Base-by-base conservation (phyloP, 2,888 invertebrate species). In the Drosophila falleni region DNA sequence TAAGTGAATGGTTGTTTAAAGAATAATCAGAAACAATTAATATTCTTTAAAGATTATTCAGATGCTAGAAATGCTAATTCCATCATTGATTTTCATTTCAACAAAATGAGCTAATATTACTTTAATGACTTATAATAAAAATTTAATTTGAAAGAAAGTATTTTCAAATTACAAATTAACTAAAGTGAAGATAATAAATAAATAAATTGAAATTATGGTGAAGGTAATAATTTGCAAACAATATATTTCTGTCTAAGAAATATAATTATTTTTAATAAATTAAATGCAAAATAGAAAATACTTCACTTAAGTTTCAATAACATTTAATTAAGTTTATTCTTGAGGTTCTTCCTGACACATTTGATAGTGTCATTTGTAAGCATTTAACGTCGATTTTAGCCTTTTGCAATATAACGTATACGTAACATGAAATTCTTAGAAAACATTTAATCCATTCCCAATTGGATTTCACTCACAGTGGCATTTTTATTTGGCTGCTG, bases 391-490 rank as follows among this genome's bases (percentile, higher is more conserved):
- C 13, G 16, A 13, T n/a, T 0, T n/a, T 35, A 5, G 13, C n/a
- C 3, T n/a, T 8, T 16, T 0, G 5, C n/a, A 13, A 42, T 35
- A 16, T 53, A 35, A 44, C 53, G 60, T 51, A 53, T 55, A 62
- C 62, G 47, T 9, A 15, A 11, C 6, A n/a, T 33, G 15, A 39
- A 31, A 15, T 47, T 23, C 56, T 33, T 35, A 19, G 26, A 42
- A 26, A 26, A 26, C 69, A 67, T 78, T 71, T 61, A 84, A 72
- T 33, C 13, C 49, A 42, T 47, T 19, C 41, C 16, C 31, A 44
- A 26, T 35, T 44, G 31, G 4, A 44, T 26, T 26, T 39, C 53
- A 23, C 23, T 44, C 42, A 50, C 41, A 42, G 16, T 61, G 33
- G 19, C 51, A 60, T 53, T 46, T 59, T 31, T 35, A 42, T 11